Conservation (phyloP, 2,797 vertebrate genomes). For the Tapirus indicus region DNA sequence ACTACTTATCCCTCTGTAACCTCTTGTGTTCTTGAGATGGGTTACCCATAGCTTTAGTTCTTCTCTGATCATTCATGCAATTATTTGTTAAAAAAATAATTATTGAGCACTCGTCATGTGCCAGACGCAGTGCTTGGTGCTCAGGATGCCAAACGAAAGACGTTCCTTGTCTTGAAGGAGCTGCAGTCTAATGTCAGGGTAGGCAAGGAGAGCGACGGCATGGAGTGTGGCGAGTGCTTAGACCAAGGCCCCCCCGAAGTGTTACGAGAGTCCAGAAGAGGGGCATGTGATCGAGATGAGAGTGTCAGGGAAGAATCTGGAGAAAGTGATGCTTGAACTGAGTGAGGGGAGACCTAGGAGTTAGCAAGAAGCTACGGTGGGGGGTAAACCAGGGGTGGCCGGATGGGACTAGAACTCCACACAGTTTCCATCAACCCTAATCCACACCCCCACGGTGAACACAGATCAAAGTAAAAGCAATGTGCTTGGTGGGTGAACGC, state of each 20-base stretch:
- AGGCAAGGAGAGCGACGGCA: not conserved
- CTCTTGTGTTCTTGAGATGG: not conserved
- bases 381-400: not conserved
- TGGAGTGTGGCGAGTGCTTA: not conserved
- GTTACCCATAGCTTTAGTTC: not conserved
- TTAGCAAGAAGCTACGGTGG: not conserved
- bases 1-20: not conserved
- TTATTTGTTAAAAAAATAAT: not conserved
- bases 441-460: not conserved
- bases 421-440: not conserved
- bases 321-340: not conserved
- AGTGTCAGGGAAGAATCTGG: not conserved
- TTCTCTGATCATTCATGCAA: not conserved
- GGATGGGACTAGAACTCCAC: not conserved
- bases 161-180: not conserved
- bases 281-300: not conserved
- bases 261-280: not conserved
- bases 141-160: not conserved
- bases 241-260: not conserved
- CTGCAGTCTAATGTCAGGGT: not conserved
- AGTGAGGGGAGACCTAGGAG: not conserved
- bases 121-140: not conserved
- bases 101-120: not conserved
- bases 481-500: not conserved
- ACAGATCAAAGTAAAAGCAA: not conserved